These are phyloP conservation scores for Megalops cyprinoides DNA, from an alignment of 2,797 vertebrate species.

Conservation along the genomic window DNA sequence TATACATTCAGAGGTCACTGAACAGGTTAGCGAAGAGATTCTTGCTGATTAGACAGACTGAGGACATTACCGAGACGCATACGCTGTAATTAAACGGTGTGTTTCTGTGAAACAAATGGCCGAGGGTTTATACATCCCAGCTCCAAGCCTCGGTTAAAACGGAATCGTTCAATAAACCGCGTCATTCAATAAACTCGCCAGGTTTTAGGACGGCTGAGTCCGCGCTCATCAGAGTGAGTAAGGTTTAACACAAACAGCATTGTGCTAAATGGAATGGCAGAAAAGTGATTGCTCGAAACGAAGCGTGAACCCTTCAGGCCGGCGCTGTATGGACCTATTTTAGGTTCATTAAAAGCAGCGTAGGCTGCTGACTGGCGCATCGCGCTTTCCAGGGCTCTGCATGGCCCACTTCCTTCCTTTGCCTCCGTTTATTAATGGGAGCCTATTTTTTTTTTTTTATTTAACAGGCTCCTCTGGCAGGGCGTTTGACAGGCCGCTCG, in stretches of 20 bases:
- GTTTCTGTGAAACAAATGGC: background rate
- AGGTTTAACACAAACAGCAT: background rate
- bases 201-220: background rate
- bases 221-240: background rate
- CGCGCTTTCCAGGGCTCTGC: conserved; percentile 34
- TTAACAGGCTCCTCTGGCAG: conserved; percentile 33
- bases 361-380: background rate
- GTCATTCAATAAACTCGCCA: background rate
- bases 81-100: background rate
- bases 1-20: conserved; percentile 57
- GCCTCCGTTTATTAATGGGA: background rate
- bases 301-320: background rate
- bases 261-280: background rate
- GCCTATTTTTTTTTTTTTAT: background rate
- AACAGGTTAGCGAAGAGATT: conserved; percentile 39
- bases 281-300: background rate
- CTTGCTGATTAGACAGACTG: conserved; percentile 54
- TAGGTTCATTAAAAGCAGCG: background rate
- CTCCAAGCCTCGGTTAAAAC: background rate
- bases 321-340: background rate
- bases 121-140: background rate
- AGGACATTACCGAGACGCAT: conserved; percentile 37
- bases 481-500: conserved; percentile 39
- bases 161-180: too few relatives aligned
- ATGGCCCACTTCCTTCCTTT: background rate